phyloP scores from a whole-genome alignment of 2,888 invertebrate genomes.

The Caradrina clavipalpis region DNA sequence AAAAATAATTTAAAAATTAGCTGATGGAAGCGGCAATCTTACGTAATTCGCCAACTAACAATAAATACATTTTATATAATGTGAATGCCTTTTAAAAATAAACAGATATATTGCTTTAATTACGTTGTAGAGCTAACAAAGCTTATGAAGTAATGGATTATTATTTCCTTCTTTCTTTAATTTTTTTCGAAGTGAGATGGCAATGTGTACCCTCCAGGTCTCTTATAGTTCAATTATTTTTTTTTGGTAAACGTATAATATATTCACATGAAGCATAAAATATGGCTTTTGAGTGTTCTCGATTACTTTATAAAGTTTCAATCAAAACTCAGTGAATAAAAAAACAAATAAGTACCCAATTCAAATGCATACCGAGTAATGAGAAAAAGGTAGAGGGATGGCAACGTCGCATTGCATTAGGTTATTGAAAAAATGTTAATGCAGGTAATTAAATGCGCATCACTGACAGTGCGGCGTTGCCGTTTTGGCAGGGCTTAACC shows the following conservation, averaged over 20 bases:
- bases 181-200: too few relatives aligned
- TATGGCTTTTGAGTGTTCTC: neutral
- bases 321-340: slow-evolving; percentile 17
- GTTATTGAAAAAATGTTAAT: slow-evolving; percentile 59
- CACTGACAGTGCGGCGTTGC: slow-evolving; percentile 42
- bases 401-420: slow-evolving; percentile 55
- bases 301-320: slow-evolving; percentile 11
- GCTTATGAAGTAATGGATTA: neutral
- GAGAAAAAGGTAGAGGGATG: slow-evolving; percentile 44
- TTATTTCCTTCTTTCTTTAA: neutral
- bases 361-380: slow-evolving; percentile 44
- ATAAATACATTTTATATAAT: too few relatives aligned
- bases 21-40: too few relatives aligned
- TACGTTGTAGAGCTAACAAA: neutral
- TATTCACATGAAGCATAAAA: neutral
- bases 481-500: slow-evolving; percentile 26
- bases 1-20: too few relatives aligned
- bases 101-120: neutral
- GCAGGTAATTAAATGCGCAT: slow-evolving; percentile 49
- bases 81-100: too few relatives aligned
- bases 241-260: neutral
- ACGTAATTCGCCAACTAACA: too few relatives aligned
- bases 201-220: too few relatives aligned
- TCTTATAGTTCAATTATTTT: neutral
- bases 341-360: slow-evolving; percentile 20